Evolutionary conservation across 1,140 invertebrate genomes (phyloP).

Genomic region (Lordiphosa collinella): DNA sequence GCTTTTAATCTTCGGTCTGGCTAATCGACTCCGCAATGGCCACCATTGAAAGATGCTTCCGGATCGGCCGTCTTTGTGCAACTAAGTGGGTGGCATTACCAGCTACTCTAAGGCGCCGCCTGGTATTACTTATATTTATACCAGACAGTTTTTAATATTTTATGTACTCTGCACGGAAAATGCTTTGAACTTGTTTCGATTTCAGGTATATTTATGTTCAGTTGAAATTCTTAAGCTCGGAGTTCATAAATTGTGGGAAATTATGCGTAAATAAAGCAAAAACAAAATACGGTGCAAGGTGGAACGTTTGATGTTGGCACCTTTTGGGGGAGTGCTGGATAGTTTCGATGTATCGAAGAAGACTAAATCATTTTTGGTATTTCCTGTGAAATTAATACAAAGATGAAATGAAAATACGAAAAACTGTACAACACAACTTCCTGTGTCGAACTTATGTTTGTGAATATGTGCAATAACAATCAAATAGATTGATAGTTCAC

Average conservation of each 20-base stretch:
- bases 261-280: conserved; percentile 53
- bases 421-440: too few species aligned
- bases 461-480: too few species aligned
- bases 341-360: conserved; percentile 3
- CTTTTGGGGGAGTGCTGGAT: conserved; percentile 4
- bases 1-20: conserved; percentile 55
- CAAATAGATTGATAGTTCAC: too few species aligned
- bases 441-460: too few species aligned
- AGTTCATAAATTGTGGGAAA: conserved; percentile 50
- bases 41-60: conserved; percentile 57
- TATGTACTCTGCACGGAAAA: conserved; percentile 32
- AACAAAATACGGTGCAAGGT: neutral
- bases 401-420: too few species aligned
- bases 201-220: conserved; percentile 40
- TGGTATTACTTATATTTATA: conserved; percentile 41
- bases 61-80: conserved; percentile 42
- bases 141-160: conserved; percentile 68
- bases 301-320: conserved; percentile 50
- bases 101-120: conserved; percentile 18
- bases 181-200: conserved; percentile 51
- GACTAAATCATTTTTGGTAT: conserved; percentile 32
- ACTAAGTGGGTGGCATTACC: conserved; percentile 52
- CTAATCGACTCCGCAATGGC: conserved; percentile 27
- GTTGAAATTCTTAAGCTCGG: conserved; percentile 6
- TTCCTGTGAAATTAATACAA: conserved; percentile 21